Evolutionary conservation across 2,113 vertebrate species (phyloP).

Genomic region (Macquaria ambigua): DNA sequence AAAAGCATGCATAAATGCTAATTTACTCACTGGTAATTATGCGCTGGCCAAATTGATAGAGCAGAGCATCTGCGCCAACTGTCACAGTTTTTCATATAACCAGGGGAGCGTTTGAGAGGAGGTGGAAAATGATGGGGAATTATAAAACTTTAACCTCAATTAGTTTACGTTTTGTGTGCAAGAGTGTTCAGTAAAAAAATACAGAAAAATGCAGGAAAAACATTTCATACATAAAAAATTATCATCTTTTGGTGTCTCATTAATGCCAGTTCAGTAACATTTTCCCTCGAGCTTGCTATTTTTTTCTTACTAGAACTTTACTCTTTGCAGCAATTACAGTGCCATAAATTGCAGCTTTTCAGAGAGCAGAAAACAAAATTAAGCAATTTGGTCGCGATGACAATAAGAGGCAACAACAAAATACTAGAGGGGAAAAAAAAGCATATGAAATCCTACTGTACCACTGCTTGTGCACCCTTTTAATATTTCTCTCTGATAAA

Average conservation of each 20-base stretch:
- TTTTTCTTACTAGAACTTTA: not conserved
- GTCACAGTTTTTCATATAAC: conserved; percentile 31
- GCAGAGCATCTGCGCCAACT: conserved; percentile 25
- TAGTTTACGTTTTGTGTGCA: not conserved
- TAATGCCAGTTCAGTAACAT: not conserved
- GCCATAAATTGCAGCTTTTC: not conserved
- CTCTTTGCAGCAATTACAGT: not conserved
- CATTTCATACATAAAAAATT: not conserved
- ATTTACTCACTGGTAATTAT: conserved; percentile 51
- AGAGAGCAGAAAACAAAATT: not conserved
- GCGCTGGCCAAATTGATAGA: conserved; percentile 14
- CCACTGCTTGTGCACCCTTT: not conserved
- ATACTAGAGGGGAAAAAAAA: not conserved
- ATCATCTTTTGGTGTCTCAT: too few relatives aligned
- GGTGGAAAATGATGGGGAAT: conserved; percentile 16
- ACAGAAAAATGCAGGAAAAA: not conserved
- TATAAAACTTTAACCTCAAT: conserved; percentile 11
- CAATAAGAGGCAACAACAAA: conserved; percentile 5
- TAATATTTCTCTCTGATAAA: not conserved
- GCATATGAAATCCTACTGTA: not conserved
- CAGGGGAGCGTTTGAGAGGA: conserved; percentile 4
- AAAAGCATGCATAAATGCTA: conserved; percentile 19
- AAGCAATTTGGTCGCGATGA: not conserved
- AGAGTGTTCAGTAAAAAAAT: not conserved
- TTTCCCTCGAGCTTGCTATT: not conserved